Evolutionary conservation across 92 coral and sea anemone species (phyloP), one percentile per base, ranked within the genome.

Genomic region (Porites divaricata): DNA sequence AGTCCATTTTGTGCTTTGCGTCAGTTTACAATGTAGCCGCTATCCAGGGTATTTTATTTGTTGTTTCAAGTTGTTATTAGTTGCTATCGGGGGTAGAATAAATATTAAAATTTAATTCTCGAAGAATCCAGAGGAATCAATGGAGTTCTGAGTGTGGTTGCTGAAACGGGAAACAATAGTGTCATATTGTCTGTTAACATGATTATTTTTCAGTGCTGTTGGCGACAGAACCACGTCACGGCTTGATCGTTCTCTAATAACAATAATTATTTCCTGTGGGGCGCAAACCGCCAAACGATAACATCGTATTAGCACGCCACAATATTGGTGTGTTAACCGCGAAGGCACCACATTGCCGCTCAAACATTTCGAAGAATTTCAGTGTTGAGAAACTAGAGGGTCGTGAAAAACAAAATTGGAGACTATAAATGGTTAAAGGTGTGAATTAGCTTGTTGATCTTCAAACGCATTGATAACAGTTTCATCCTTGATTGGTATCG

Each of bases 161-260:
- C 11, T 28, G 72, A 23, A 62, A 48, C 64, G 25, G 61, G 66
- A n/a, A 28, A 15, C 16, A 54, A 54, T 54, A 14, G 56, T 19
- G 74, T 26, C 5, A 53, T 21, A 80, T 80, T 80, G 51, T 35
- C 85, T 68, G 67, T 17, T 71, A 50, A 57, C 26, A 53, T 11
- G 70, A 66, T 52, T 6, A 61, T 1, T 24, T 51, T 51, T 41
- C 35, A 21, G 10, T 45, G 86, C 21, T 82, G 78, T 41, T 79
- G 59, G 59, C 59, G 16, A 8, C 14, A 54, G 12, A 54, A 11
- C 74, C 25, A 67, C 83, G 54, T 87, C 89, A 72, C 92, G 79
- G 45, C 73, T 57, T 66, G 73, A 73, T 74, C 26, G 84, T 89
- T 52, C 67, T 86, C 82, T 78, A 75, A 78, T 77, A 70, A 78